Evolutionary conservation across 2,888 invertebrate genomes (phyloP).

Genomic region (Anorthoa munda): DNA sequence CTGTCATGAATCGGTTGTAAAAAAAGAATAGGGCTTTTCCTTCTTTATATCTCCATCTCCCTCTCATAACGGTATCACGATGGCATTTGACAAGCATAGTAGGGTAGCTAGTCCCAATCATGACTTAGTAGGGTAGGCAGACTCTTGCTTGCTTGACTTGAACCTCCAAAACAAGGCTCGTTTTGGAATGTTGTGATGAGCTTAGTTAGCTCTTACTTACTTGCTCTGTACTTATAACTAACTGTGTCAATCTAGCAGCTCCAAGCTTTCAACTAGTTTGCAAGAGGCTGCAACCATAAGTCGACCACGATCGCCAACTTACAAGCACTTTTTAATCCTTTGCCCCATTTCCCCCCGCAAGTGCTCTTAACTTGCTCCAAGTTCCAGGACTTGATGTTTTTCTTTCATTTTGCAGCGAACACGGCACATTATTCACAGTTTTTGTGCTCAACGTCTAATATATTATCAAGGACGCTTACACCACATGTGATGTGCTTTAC

Average conservation of each 20-base stretch:
- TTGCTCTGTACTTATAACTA: background rate
- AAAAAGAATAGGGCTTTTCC: no score
- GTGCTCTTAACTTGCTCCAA: conserved; percentile 14
- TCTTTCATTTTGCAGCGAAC: conserved; percentile 58
- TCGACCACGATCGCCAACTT: background rate
- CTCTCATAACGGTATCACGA: no score
- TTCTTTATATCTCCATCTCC: no score
- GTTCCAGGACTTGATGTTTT: conserved; percentile 44
- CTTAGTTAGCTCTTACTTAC: no score
- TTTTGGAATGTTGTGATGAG: background rate
- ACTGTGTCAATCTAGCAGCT: background rate
- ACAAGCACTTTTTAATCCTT: background rate
- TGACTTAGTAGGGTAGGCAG: background rate
- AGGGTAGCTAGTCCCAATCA: no score
- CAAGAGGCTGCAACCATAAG: background rate
- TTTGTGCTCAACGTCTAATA: conserved; percentile 47
- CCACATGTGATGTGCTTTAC: conserved; percentile 19
- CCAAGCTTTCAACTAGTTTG: background rate
- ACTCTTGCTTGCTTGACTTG: background rate
- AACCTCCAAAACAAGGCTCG: background rate
- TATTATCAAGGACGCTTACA: conserved; percentile 37
- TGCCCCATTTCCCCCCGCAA: background rate
- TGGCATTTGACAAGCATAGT: no score
- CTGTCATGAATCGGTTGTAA: no score
- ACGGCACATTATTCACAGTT: conserved; percentile 53